Base-by-base conservation (phyloP, 1,140 invertebrate genomes). In the Drosophila subpulchrella region DNA sequence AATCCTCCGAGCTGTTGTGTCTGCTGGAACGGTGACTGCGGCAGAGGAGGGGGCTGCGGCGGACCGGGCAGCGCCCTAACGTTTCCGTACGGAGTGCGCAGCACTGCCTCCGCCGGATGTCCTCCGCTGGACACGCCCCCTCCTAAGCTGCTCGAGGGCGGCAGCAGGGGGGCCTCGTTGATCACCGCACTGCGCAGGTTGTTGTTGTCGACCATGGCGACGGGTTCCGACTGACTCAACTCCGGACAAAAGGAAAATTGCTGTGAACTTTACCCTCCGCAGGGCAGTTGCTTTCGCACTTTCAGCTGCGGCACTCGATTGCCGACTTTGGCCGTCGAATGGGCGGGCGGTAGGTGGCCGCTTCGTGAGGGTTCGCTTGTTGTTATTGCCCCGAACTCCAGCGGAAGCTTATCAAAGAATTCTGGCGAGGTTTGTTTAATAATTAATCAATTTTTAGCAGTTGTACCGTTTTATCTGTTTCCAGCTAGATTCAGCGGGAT, bases 131-230 rank as follows among this genome's bases (percentile, higher is more conserved):
- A 55, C 4, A 54, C 47, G 3, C 74, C 54, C 0, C 38, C 48
- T 7, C 61, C 58, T 12, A 38, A 34, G 12, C 36, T 76, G 42
- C 54, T 76, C 13, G 73, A 36, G 1, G 72, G 73, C 34, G 83
- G 77, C 34, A 91, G 62, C 46, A 91, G 57, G 12, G 81, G 84
- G 7, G 90, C 39, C 3, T 91, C 90, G 47, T 63, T 77, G 42
- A 91, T 79, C 12, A 91, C 74, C 2, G 90, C 81, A 30, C 75
- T 89, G n/a, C 90, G 86, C 36, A 90, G 80, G 63, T 88, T 91
- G 32, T 81, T 89, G 70, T 81, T 88, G 63, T 88, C 83, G 13
- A 59, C 70, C 85, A 89, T 89, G 17, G 62, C 39, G 30, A 75
- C 60, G 17, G 41, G 53, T 32, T 60, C 15, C 32, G 27, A 76